Percentiles rank a stretch among this genome's conserved stretches.
Conservation (phyloP, 1,140 invertebrate genomes). For the Apis laboriosa region DNA sequence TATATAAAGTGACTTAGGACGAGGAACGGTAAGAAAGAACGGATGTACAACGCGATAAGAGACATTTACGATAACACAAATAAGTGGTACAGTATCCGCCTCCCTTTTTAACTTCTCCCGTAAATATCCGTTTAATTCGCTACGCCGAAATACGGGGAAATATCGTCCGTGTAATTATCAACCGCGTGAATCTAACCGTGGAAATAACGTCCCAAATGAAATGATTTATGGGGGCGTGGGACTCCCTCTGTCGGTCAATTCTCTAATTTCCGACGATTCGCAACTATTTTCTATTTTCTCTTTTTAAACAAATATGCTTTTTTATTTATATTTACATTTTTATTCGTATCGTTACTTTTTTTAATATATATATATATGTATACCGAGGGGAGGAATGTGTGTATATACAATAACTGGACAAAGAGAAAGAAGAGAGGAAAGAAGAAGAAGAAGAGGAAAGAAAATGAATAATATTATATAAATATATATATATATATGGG, state of each 20-base stretch:
- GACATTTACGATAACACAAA: conserved; percentile 45
- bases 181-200: neutral
- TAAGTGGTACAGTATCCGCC: conserved; percentile 13
- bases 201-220: neutral
- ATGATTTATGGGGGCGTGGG: neutral
- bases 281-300: no score
- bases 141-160: neutral
- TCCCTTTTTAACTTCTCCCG: neutral
- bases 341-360: no score
- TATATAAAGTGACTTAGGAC: neutral
- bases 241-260: neutral
- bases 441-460: no score
- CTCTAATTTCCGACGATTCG: no score
- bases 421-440: no score
- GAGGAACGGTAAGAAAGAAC: conserved; percentile 2
- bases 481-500: no score
- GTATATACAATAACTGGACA: no score
- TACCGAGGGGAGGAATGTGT: no score
- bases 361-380: no score
- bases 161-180: neutral
- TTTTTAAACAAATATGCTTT: neutral
- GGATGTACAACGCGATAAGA: conserved; percentile 34
- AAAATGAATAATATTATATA: no score
- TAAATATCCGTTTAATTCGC: neutral
- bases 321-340: neutral